Conservation (phyloP, 2,797 vertebrate genomes). For the Capromys pilorides region DNA sequence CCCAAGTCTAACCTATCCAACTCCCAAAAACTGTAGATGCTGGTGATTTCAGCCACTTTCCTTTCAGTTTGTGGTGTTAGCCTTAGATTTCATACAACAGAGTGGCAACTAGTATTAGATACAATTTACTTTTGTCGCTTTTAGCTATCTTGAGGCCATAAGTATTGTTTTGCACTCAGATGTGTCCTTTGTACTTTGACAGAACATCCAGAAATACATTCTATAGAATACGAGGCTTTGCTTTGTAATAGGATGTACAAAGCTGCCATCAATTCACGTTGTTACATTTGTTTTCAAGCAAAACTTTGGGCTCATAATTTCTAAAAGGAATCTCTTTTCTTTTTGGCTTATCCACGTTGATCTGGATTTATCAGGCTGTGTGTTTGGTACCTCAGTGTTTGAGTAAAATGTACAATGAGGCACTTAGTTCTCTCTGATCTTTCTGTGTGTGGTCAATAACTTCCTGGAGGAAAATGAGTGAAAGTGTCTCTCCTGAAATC, state of each 20-base stretch:
- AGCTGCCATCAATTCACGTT: constrained; percentile 95
- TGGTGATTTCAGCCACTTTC: constrained; percentile 40
- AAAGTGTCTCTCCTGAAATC: constrained; percentile 97
- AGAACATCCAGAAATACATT: constrained; percentile 92
- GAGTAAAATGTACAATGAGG: constrained; percentile 95
- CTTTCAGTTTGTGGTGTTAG: constrained; percentile 89
- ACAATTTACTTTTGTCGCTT: constrained; percentile 97
- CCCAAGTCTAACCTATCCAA: not conserved
- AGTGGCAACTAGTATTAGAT: constrained; percentile 95
- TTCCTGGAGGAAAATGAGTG: constrained; percentile 96
- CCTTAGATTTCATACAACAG: constrained; percentile 96
- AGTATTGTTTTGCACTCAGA: constrained; percentile 94
- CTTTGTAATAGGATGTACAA: constrained; percentile 94
- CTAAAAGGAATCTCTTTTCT: constrained; percentile 96
- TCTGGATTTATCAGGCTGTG: constrained; percentile 95
- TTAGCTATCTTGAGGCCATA: constrained; percentile 94
- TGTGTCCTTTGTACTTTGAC: constrained; percentile 95
- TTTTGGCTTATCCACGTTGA: constrained; percentile 94
- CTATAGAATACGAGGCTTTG: constrained; percentile 94
- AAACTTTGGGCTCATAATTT: constrained; percentile 98
- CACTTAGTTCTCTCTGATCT: constrained; percentile 89
- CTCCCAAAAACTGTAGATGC: not conserved
- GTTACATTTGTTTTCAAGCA: constrained; percentile 95
- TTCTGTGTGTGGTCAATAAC: constrained; percentile 94
- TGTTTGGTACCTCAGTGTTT: constrained; percentile 96